Evolutionary conservation across 2,797 vertebrate genomes (phyloP), one percentile per base, ranked within the genome.

Genomic region (Rhodeus uyekii): DNA sequence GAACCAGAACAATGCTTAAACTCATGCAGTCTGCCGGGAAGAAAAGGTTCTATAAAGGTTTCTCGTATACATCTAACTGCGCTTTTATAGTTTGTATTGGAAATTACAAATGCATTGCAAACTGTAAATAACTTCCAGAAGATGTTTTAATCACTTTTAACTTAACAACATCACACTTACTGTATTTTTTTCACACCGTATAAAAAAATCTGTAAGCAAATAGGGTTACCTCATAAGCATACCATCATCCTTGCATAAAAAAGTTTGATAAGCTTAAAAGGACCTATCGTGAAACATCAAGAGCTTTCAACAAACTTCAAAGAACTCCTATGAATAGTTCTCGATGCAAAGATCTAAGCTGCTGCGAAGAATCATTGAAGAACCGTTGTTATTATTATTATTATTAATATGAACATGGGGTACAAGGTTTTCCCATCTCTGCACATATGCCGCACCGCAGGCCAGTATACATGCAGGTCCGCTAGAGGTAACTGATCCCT

Each of bases 401-500:
- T 42, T 53, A 42, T 53, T 74, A 65, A 19, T 75, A 67, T 44
- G 22, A 64, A 38, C 38, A 24, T 3, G 2, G 9, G 22, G 68
- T 65, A 27, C 64, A 38, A 73, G 44, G 60, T 61, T 81, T 79
- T 73, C 38, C 82, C 50, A 76, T 4, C 44, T 75, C 36, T 80
- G 4, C 60, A 65, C 75, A 58, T 60, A 60, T 14, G 3, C 60
- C 14, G 71, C 68, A 78, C 22, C 27, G 60, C 36, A 46, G 46
- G 75, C 80, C 68, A 48, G 50, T 72, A 29, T 79, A 83, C 79
- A 42, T 12, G 39, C 39, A 53, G 84, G 83, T 69, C 74, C 38
- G 53, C 36, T 34, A 73, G 76, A 65, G 53, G 60, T 83, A 80
- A 83, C 72, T 29, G 78, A 83, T 89, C 86, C 76, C 87, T 44